These are phyloP conservation scores for Trichechus manatus DNA, from an alignment of 2,113 vertebrate genomes.

Conservation along the genomic window DNA sequence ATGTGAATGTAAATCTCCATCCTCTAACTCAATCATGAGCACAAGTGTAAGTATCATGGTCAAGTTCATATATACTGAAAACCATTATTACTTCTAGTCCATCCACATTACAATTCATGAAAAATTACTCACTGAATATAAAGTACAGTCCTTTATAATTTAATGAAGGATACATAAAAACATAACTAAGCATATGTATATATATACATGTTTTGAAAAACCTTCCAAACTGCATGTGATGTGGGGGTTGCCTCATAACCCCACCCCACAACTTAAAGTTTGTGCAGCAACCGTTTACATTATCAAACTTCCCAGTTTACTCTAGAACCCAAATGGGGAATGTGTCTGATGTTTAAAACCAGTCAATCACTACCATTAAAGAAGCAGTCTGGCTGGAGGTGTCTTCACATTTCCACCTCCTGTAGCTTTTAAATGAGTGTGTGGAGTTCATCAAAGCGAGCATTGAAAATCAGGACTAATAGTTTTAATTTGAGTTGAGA, in stretches of 20 bases:
- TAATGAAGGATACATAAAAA: background rate
- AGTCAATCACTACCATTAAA: background rate
- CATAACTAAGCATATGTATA: background rate
- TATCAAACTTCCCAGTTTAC: background rate
- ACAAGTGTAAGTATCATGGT: background rate
- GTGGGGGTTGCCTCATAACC: background rate
- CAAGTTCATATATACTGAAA: background rate
- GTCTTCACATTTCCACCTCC: background rate
- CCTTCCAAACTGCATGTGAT: background rate
- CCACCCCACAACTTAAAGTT: background rate
- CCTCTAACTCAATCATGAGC: background rate
- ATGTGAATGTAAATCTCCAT: background rate
- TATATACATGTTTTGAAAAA: background rate
- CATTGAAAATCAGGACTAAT: background rate
- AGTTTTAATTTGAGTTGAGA: constrained; percentile 16
- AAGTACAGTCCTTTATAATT: background rate
- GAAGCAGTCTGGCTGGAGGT: background rate
- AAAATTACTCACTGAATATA: constrained; percentile 24
- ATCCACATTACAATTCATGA: background rate
- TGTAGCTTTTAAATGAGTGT: background rate
- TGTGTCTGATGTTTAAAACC: background rate
- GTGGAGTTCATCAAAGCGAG: background rate
- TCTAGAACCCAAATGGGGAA: background rate
- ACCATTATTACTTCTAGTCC: background rate
- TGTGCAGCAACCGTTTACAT: background rate